These are phyloP conservation scores for Oceanites oceanicus DNA, from an alignment of 2,113 vertebrate genomes.

Conservation along the genomic window DNA sequence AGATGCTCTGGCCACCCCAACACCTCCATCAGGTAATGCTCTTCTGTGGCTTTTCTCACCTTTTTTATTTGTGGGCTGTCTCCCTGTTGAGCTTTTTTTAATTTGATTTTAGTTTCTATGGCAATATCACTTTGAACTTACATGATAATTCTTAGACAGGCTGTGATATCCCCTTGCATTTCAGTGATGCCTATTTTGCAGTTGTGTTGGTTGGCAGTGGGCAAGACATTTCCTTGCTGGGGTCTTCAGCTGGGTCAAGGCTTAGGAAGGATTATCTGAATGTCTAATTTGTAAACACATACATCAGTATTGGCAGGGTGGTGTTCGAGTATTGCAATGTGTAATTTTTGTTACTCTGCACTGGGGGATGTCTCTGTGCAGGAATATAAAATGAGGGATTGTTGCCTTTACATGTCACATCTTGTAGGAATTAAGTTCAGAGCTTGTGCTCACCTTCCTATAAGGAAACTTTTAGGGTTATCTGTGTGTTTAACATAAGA, in stretches of 20 bases:
- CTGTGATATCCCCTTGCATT: background rate
- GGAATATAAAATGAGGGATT: background rate
- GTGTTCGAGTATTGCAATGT: background rate
- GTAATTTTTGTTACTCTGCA: background rate
- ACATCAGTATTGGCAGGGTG: background rate
- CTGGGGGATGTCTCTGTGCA: background rate
- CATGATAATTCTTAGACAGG: background rate
- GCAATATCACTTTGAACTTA: background rate
- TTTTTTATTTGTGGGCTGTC: background rate
- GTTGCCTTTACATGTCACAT: background rate
- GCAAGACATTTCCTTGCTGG: rapidly evolving
- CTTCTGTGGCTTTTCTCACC: background rate
- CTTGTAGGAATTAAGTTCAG: background rate
- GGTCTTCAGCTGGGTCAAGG: background rate
- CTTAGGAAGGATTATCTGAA: background rate
- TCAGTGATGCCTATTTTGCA: background rate
- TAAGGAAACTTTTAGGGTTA: background rate
- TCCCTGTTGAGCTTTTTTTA: rapidly evolving
- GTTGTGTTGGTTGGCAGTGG: background rate
- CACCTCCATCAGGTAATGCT: background rate
- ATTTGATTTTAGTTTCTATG: background rate
- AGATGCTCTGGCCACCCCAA: background rate
- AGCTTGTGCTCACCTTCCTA: background rate
- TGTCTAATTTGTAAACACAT: background rate
- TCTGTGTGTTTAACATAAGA: background rate